A percentile compares a stretch with the other conserved stretches of the same genome.
phyloP scores from a whole-genome alignment of 2,888 invertebrate species.

The Plemyria rubiginata region DNA sequence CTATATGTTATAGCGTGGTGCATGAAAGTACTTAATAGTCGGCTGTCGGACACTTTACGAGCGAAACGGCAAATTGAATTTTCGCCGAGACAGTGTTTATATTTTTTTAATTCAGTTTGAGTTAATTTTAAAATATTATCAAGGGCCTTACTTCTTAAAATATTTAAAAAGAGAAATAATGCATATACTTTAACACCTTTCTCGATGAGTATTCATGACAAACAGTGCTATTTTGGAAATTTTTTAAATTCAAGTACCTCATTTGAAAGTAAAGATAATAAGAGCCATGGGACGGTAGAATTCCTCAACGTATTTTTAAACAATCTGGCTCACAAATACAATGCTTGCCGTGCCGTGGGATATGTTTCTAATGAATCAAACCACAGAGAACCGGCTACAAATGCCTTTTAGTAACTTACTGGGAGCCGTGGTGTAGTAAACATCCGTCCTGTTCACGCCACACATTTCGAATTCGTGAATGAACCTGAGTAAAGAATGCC shows the following conservation, averaged over 20 bases:
- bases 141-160: no score
- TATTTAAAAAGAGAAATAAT: no score
- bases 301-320: not conserved
- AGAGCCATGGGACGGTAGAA: not conserved
- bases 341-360: slow-evolving; percentile 22
- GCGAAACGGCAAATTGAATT: slow-evolving; percentile 62
- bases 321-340: not conserved
- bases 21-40: slow-evolving; percentile 75
- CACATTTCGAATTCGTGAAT: slow-evolving; percentile 34
- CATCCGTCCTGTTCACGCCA: slow-evolving; percentile 30
- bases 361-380: slow-evolving; percentile 31
- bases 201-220: no score
- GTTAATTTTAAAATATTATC: no score
- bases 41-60: slow-evolving; percentile 55
- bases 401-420: slow-evolving; percentile 33
- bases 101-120: slow-evolving; percentile 15
- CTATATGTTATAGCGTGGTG: slow-evolving; percentile 77
- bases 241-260: no score
- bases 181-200: not conserved
- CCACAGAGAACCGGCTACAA: slow-evolving; percentile 27
- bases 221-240: no score
- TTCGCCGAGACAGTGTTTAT: slow-evolving; percentile 46
- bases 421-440: slow-evolving; percentile 33
- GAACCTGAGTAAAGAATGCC: slow-evolving; percentile 22
- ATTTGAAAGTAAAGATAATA: not conserved